Evolutionary conservation across 2,113 vertebrate genomes (phyloP), one percentile per base, ranked within the genome.

Genomic region (Oryctolagus cuniculus): DNA sequence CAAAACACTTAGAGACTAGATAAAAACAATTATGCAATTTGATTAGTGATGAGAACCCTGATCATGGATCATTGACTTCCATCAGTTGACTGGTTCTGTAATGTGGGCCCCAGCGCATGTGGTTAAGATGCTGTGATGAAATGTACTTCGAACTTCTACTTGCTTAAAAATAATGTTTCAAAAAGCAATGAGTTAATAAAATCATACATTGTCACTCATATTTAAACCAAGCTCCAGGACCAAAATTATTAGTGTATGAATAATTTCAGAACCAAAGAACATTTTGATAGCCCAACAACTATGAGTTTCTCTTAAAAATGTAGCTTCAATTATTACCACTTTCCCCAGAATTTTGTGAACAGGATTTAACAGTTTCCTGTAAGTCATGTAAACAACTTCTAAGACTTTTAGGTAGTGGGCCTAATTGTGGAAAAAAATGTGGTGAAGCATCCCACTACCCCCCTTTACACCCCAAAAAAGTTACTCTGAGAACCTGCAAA

Each of bases 221-320:
- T 82, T 86, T 86, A 92, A 81, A 58, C 31, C 53, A 31, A 83
- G 31, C 51, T 89, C 27, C 10, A 86, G 90, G 75, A 87, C 10
- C 55, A 27, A 93, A 93, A 84, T 6, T 58, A 12, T 51, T 36
- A 64, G 36, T 16, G 92, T 66, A 61, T 25, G 85, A 79, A 16
- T 80, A 81, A 70, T 75, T 88, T 96, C 44, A 90, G 53, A 97
- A 88, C 78, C 78, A 87, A 36, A 27, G 8, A 90, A 3, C 27
- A 85, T 85, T 96, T 70, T 72, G 66, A 83, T 7, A 84, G 13
- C 21, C 25, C n/a, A 21, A 77, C 2, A 79, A 16, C 24, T 84
- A 94, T 53, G 91, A 66, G 55, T 83, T 88, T 72, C 90, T 82
- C 31, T 44, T 90, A 24, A 89, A 95, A 95, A 88, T 58, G 84